Evolutionary conservation across 2,113 vertebrate genomes (phyloP).

Genomic region (Pseudopodoces humilis): DNA sequence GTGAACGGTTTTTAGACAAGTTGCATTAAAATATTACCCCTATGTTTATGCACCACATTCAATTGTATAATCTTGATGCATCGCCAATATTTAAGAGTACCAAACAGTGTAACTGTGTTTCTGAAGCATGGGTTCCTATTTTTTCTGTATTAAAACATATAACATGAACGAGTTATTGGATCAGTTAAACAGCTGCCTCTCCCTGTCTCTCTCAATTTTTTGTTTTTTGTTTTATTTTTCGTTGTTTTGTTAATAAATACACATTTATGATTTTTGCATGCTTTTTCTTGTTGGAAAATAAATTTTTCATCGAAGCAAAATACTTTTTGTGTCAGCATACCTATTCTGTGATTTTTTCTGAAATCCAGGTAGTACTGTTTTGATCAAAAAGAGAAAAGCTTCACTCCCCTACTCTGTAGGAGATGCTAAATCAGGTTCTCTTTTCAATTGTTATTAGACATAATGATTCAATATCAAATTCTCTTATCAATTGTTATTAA

Average conservation of each 20-base stretch:
- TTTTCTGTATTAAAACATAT: background rate
- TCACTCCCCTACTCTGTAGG: background rate
- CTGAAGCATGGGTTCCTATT: background rate
- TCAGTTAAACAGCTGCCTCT: background rate
- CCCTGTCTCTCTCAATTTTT: accelerated
- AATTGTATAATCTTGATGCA: background rate
- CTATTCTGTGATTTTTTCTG: background rate
- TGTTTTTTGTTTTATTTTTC: background rate
- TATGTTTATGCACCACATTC: background rate
- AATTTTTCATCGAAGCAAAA: background rate
- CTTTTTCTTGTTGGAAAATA: background rate
- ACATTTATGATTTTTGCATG: background rate
- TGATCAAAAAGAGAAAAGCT: background rate
- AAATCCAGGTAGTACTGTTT: background rate
- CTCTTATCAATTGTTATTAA: background rate
- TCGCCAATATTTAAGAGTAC: background rate
- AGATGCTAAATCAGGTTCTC: background rate
- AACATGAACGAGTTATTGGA: background rate
- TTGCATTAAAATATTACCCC: background rate
- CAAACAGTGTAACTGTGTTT: background rate
- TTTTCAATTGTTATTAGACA: background rate
- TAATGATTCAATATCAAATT: background rate
- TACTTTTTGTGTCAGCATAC: background rate
- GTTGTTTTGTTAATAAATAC: background rate
- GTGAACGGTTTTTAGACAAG: background rate